These are phyloP conservation scores for Pseudonaja textilis DNA, from an alignment of 2,113 vertebrate species.

Conservation along the genomic window DNA sequence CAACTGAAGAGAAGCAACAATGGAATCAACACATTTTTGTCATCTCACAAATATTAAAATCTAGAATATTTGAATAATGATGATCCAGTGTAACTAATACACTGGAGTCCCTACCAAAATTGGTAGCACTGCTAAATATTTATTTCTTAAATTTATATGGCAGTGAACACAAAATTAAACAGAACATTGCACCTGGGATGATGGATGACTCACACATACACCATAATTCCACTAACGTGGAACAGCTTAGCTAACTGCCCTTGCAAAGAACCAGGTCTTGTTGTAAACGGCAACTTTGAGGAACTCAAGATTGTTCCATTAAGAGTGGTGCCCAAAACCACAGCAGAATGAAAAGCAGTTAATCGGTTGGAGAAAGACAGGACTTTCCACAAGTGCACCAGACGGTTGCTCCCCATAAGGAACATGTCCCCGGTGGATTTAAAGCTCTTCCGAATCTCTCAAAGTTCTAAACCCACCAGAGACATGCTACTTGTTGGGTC, in stretches of 20 bases:
- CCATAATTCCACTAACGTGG: too few species aligned
- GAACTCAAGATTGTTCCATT: neutral
- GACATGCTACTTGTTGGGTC: neutral
- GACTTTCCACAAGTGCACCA: neutral
- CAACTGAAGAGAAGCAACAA: slow-evolving; percentile 62
- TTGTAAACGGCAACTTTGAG: neutral
- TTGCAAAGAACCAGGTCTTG: neutral
- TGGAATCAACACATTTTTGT: neutral
- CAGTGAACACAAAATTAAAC: neutral
- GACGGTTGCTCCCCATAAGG: neutral
- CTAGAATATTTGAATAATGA: neutral
- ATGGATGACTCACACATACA: neutral
- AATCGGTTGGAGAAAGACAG: neutral
- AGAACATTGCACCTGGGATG: neutral
- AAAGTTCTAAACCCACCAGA: neutral
- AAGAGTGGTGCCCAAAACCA: neutral
- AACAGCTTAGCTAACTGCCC: neutral
- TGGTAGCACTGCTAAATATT: neutral
- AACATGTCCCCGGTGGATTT: neutral
- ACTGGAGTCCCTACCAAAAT: neutral
- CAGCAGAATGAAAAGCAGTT: neutral
- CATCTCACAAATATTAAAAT: neutral
- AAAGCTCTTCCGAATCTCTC: neutral
- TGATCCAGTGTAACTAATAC: neutral
- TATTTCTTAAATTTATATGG: neutral